Evolutionary conservation across 2,113 vertebrate genomes (phyloP), one percentile per base, ranked within the genome.

Genomic region (Ciconia maguari): DNA sequence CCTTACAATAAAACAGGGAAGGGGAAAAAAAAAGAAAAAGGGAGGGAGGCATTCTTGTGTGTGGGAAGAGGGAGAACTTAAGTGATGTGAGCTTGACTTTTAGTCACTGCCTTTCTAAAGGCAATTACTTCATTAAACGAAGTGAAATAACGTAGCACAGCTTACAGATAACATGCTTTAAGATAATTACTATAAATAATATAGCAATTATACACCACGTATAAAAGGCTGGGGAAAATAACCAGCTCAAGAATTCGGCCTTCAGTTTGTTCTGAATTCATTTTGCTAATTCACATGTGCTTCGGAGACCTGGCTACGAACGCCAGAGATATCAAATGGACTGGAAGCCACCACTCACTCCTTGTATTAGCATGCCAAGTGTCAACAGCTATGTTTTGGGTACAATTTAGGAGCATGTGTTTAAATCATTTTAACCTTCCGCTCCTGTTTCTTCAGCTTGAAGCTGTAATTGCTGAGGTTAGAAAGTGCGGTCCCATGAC

Each of bases 381-480:
- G 97, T 97, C 98, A 97, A 96, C 91, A 96, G 92, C 94, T 87
- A 86, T 30, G 93, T 96, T 98, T 97, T 94, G 95, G 91, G 79
- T 90, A 87, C 95, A 97, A 94, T 96, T 97, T 90, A 97, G 91
- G 96, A 97, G 88, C 87, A 84, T 95, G 95, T 88, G 96, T 95
- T 97, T 85, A 95, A 98, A 96, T 92, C 94, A 96, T 97, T 95
- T 97, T 94, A 98, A 97, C 96, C 95, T 93, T 92, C 84, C 64
- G 87, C 94, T 97, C 88, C 94, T 52, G 44, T 95, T 98, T 96
- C 97, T 96, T 96, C 93, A 95, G 94, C 95, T 94, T 80, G 85
- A 93, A 91, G 94, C 95, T 77, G 70, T 96, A 97, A 97, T 93
- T 94, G 94, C 83, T 60, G 85, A 97, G 97, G 97, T 97, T 98